Evolutionary conservation across 53 echinoderm and acorn worm species (phyloP), one percentile per base, ranked within the genome.

Genomic region (Arbacia lixula): DNA sequence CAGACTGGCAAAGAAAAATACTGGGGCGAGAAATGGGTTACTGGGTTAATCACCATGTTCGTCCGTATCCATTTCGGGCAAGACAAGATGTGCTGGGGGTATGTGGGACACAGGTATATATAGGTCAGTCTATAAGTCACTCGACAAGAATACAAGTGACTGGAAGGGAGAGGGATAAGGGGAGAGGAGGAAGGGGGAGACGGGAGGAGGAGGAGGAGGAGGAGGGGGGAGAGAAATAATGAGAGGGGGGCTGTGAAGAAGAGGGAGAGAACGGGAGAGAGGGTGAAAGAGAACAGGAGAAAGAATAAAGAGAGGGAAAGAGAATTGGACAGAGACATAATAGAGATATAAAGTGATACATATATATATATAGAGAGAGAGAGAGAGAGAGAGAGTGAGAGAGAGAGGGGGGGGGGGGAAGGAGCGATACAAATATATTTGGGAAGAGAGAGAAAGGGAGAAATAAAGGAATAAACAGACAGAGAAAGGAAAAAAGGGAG

Each of bases 11-110:
- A 21, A 57, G 57, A 57, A 57, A 73, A 6, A 52, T 2, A 76
- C 16, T 35, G 5, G 32, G 26, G 56, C 54, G 22, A 56, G 56
- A 76, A 76, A 35, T 55, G 36, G 76, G 76, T 76, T 76, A 54
- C 56, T 76, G 76, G 76, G 76, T 76, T 76, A 76, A 76, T 76
- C 76, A 76, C 41, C 50, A 32, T 76, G 76, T 76, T 73, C 54
- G 21, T 34, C n/a, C 34, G 76, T 53, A 76, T 76, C 32, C n/a
- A 36, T 40, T 67, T 67, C 40, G 21, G 31, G 22, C 37, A 67
- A 67, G 37, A 67, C 42, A 49, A 72, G 46, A 72, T 43, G 49
- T 31, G 49, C 28, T 26, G 12, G 19, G 51, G n/a, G 72, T 72
- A 72, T 72, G 26, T 72, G 72, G 51, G 30, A 72, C 49, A 51